Conservation (phyloP, 2,797 vertebrate species). For the Hippopotamyrus pictus region DNA sequence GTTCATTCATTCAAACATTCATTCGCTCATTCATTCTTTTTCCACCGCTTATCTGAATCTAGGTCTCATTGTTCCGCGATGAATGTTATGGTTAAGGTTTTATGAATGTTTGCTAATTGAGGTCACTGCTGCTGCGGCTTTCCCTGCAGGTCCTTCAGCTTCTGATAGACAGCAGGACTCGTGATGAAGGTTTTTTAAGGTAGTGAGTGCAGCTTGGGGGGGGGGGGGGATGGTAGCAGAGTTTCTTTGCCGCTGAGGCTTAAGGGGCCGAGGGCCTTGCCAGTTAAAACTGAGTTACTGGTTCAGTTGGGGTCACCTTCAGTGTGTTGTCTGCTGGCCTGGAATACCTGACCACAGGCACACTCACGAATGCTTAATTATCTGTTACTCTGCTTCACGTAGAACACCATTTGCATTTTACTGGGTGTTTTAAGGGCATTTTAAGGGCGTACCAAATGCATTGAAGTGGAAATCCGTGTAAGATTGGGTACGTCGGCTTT, state of each 20-base stretch:
- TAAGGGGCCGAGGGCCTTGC: not conserved
- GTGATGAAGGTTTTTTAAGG: not conserved
- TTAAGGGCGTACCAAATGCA: not conserved
- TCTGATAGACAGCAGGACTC: not conserved
- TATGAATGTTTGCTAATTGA: not conserved
- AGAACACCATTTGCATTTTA: not conserved
- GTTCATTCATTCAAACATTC: not conserved
- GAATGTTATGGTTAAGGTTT: not conserved
- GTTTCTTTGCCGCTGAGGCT: not conserved
- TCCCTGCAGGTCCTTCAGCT: not conserved
- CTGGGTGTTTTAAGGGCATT: not conserved
- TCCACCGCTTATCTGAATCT: not conserved
- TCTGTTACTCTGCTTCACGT: not conserved
- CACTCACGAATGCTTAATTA: not conserved
- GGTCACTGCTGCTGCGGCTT: not conserved
- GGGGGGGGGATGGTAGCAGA: not conserved
- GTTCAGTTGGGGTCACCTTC: not conserved
- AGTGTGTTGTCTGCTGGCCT: not conserved
- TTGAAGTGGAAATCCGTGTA: not conserved
- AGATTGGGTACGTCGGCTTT: not conserved
- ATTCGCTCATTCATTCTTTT: not conserved
- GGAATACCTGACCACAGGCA: not conserved
- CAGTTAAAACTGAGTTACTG: not conserved
- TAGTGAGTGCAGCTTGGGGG: not conserved
- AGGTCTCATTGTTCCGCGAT: not conserved